Evolutionary conservation across 2,113 vertebrate genomes (phyloP).

Genomic region (Periophthalmus modestus): DNA sequence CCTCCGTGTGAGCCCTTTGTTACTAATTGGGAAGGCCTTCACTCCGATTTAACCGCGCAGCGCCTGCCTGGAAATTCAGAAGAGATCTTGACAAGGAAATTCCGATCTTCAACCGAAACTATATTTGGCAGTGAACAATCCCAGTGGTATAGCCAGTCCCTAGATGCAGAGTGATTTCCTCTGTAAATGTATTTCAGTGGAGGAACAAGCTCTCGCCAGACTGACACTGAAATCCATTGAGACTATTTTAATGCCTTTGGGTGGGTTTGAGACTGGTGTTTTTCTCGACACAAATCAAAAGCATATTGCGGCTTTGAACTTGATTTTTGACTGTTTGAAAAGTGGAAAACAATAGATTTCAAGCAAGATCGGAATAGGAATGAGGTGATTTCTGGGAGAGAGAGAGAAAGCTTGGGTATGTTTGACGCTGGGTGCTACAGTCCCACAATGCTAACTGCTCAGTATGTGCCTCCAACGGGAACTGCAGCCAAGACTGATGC

Average conservation of each 20-base stretch:
- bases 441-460: background rate
- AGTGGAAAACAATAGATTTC: constrained; percentile 20
- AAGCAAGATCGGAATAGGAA: background rate
- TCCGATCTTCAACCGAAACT: background rate
- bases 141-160: background rate
- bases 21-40: constrained; percentile 48
- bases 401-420: constrained; percentile 19
- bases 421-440: constrained; percentile 18
- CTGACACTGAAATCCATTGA: background rate
- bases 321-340: constrained; percentile 5
- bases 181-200: background rate
- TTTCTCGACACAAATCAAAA: background rate
- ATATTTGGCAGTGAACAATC: constrained; percentile 6
- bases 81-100: constrained; percentile 20
- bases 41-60: constrained; percentile 15
- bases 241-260: background rate
- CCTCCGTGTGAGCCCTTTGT: constrained; percentile 22
- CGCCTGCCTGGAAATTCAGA: constrained; percentile 7
- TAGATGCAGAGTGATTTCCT: background rate
- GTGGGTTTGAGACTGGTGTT: background rate
- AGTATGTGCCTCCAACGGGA: constrained; percentile 12
- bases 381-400: constrained; percentile 30
- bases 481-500: constrained; percentile 18
- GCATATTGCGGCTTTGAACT: constrained; percentile 22
- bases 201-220: constrained; percentile 8